Percentiles rank a stretch among this genome's conserved stretches.
phyloP scores from a whole-genome alignment of 2,888 invertebrate genomes.

The Eurytoma adleriae region DNA sequence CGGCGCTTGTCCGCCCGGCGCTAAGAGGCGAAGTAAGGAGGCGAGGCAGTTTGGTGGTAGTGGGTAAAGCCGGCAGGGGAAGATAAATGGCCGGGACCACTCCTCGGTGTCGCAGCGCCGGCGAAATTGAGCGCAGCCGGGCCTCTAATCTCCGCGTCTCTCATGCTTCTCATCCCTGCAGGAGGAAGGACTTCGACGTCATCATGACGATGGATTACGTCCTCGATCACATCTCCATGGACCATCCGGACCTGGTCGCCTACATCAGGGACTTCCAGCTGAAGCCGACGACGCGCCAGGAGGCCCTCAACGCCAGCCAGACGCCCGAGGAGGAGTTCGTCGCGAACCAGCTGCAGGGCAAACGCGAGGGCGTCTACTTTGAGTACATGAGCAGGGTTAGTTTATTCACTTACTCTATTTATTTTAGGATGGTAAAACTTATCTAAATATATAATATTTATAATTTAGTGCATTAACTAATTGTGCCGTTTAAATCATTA shows the following conservation, averaged over 20 bases:
- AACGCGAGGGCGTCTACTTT: constrained; percentile 70
- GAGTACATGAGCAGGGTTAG: constrained; percentile 72
- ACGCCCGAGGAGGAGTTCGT: constrained; percentile 77
- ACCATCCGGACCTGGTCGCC: constrained; percentile 84
- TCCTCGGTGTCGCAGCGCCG: neutral
- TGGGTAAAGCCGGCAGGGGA: neutral
- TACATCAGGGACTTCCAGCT: constrained; percentile 87
- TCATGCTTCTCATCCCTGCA: constrained; percentile 49
- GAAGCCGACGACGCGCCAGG: constrained; percentile 71
- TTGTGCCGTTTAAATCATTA: no score
- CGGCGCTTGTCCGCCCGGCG: no score
- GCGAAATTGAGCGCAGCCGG: neutral
- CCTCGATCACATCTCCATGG: constrained; percentile 84
- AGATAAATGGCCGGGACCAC: neutral
- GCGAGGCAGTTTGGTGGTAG: no score
- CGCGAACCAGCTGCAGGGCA: constrained; percentile 76
- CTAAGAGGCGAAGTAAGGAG: no score
- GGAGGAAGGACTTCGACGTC: constrained; percentile 84
- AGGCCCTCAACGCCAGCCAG: constrained; percentile 70
- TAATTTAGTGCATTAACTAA: no score
- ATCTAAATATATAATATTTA: no score
- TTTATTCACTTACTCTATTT: neutral
- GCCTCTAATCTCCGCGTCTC: neutral
- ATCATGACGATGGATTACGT: constrained; percentile 90
- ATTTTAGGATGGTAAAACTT: no score